Conservation (phyloP, 2,113 vertebrate species). For the Malurus alboscapulatus region DNA sequence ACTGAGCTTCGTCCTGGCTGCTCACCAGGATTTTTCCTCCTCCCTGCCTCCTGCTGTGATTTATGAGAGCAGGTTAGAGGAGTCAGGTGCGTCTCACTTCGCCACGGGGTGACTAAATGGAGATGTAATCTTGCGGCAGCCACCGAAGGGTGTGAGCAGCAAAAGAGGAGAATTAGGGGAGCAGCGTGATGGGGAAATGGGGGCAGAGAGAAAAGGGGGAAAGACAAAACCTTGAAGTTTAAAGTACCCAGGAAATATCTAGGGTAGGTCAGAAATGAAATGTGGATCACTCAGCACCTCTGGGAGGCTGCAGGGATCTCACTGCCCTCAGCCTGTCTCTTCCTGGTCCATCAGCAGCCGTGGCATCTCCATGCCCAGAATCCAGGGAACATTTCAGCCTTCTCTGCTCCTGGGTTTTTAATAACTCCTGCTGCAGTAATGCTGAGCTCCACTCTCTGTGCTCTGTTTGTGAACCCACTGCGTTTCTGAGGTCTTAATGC, state of each 20-base stretch:
- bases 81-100: background rate
- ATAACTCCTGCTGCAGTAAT: background rate
- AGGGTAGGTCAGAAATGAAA: background rate
- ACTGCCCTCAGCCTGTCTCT: background rate
- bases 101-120: background rate
- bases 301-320: background rate
- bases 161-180: background rate
- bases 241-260: background rate
- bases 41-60: background rate
- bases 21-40: background rate
- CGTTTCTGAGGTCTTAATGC: background rate
- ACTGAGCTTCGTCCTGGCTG: background rate
- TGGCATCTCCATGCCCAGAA: background rate
- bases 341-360: background rate
- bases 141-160: background rate
- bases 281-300: accelerated
- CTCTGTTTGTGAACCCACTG: background rate
- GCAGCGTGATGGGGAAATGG: background rate
- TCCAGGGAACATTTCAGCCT: background rate
- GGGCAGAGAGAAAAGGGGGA: background rate
- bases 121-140: background rate
- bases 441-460: background rate
- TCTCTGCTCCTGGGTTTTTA: background rate
- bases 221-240: background rate
- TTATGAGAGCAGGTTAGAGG: slow-evolving; percentile 25